Base-by-base conservation (phyloP, 2,113 vertebrate genomes). In the Dipodomys stephensi region DNA sequence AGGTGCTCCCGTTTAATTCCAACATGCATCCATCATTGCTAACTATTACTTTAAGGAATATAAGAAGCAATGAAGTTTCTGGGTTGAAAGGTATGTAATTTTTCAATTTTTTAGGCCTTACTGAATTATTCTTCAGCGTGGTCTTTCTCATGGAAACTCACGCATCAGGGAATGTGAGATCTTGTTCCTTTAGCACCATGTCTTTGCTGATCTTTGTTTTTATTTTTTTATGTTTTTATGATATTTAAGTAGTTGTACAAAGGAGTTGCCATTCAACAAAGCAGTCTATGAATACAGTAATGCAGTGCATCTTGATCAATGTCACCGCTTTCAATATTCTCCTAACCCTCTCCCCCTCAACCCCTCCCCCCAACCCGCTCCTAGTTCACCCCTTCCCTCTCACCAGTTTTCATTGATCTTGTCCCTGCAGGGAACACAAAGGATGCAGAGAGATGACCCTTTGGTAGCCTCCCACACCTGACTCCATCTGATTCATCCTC, bases 51-150 rank as follows among this genome's bases (percentile, higher is more conserved):
- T 92, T 53, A 87, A 80, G 73, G 53, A 35, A 73, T 82, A 74
- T 7, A 78, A 60, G 74, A 88, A 68, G 57, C 84, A 94, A 89
- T 68, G 46, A 86, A 86, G 72, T 73, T 93, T 93, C 72, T 77
- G 18, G 77, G 39, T 76, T 30, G 11, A 18, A 87, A 46, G 25
- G 44, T 64, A 79, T 87, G 35, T 79, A 84, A 62, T 46, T 93
- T 15, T 87, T 89, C 28, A 39, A 77, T 53, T 83, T 83, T 95
- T 80, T 78, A 30, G 39, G 44, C 65, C 76, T 83, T 83, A 65
- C 44, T 32, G 72, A 87, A 67, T 88, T 82, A 74, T 71, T 85
- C 60, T 53, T 74, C 25, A 39, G 32, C 32, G 60, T 62, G 32
- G 27, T 60, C 2, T 19, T 85, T 57, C 23, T 30, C 9, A 12